Evolutionary conservation across 2,888 invertebrate species (phyloP).

Genomic region (Syrista parreyssii): DNA sequence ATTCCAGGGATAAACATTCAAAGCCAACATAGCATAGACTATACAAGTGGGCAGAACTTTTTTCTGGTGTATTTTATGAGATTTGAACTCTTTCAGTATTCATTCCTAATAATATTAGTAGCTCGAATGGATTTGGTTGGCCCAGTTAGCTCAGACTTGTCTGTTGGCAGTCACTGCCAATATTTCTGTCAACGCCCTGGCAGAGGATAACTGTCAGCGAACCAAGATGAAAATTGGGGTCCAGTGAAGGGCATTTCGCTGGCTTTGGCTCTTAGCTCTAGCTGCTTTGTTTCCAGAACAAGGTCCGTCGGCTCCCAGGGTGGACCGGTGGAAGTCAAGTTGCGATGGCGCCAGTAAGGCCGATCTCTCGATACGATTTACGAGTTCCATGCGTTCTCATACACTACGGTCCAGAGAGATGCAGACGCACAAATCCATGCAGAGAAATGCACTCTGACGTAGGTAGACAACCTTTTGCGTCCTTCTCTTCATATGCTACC

Average conservation of each 20-base stretch:
- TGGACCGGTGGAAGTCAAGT: not conserved
- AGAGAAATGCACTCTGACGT: constrained; percentile 32
- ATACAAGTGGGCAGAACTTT: not conserved
- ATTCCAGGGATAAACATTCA: not conserved
- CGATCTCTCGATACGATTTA: constrained; percentile 33
- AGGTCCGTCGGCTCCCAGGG: not conserved
- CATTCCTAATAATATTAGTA: not conserved
- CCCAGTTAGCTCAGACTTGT: not conserved
- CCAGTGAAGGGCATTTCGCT: not conserved
- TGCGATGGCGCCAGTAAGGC: constrained; percentile 32
- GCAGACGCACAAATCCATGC: not conserved
- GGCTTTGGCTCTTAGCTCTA: not conserved
- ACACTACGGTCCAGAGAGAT: not conserved
- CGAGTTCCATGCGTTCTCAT: constrained; percentile 31
- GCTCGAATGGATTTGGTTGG: not conserved
- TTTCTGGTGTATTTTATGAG: not conserved
- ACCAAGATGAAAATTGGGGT: not conserved
- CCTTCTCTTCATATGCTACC: constrained; percentile 36
- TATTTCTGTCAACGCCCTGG: not conserved
- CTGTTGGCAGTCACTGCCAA: not conserved
- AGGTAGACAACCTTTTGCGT: constrained; percentile 25
- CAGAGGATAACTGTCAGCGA: not conserved
- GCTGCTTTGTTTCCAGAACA: not conserved
- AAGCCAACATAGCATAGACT: not conserved
- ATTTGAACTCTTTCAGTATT: not conserved